Conservation (phyloP, 2,797 vertebrate genomes). For the Calcarius lapponicus region DNA sequence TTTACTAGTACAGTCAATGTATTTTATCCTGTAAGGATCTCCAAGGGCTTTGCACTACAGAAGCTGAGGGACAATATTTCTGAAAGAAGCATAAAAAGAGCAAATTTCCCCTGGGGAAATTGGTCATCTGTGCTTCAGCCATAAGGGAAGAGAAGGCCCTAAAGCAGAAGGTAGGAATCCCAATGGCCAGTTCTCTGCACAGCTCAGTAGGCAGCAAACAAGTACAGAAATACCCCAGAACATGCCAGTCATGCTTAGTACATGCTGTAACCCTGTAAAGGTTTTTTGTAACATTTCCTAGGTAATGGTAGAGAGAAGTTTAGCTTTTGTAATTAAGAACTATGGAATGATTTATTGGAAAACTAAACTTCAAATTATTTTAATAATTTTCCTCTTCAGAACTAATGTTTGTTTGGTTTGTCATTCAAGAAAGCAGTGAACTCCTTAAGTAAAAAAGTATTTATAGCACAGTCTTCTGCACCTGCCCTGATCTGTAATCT, state of each 20-base stretch:
- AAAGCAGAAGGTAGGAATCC: not conserved
- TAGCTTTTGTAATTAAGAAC: not conserved
- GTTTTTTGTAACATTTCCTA: not conserved
- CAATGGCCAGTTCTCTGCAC: not conserved
- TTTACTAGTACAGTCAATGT: not conserved
- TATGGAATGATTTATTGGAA: not conserved
- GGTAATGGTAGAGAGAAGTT: not conserved
- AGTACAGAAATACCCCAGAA: conserved; percentile 21
- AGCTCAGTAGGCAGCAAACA: not conserved
- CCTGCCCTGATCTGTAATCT: conserved; percentile 87
- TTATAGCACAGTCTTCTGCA: conserved; percentile 87
- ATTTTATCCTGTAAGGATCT: not conserved
- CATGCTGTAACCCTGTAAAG: not conserved
- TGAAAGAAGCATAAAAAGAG: not conserved
- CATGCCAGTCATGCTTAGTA: conserved; percentile 4
- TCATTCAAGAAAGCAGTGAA: conserved; percentile 49
- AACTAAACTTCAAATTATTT: not conserved
- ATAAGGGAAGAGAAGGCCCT: not conserved
- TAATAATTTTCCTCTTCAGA: not conserved
- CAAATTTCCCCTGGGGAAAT: not conserved
- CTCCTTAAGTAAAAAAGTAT: conserved; percentile 81
- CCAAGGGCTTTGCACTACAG: not conserved
- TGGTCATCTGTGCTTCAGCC: not conserved
- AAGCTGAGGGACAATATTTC: not conserved
- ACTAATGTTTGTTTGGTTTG: not conserved